A percentile compares a stretch with the other conserved stretches of the same genome.
Conservation (phyloP, 2,888 invertebrate genomes). For the Philopedon plagiatum region DNA sequence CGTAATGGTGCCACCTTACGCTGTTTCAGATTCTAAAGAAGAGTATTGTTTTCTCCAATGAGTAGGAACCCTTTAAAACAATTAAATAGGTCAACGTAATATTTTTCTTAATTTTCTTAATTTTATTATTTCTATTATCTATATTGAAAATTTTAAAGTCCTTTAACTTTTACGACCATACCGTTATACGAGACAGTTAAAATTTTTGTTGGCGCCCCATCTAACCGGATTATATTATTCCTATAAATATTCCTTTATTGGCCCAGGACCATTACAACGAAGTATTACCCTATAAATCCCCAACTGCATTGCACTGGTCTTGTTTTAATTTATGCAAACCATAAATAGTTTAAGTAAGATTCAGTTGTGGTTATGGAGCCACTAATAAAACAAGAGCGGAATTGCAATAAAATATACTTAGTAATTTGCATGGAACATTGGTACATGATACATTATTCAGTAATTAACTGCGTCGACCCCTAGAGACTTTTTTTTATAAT, state of each 20-base stretch:
- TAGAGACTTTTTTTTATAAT: too few relatives aligned
- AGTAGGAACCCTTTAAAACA: too few relatives aligned
- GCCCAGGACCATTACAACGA: not conserved
- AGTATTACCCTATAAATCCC: conserved; percentile 2
- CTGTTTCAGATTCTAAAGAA: too few relatives aligned
- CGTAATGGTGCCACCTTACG: too few relatives aligned
- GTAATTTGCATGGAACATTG: too few relatives aligned
- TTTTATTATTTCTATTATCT: not conserved
- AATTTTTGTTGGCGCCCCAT: not conserved
- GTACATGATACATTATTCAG: too few relatives aligned
- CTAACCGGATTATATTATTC: not conserved
- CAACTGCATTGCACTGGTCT: not conserved
- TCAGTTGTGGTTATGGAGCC: not conserved
- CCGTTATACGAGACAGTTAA: not conserved
- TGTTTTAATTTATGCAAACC: not conserved
- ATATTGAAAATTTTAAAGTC: not conserved
- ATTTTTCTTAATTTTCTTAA: too few relatives aligned
- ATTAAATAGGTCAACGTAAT: too few relatives aligned
- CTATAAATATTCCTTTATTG: conserved; percentile 9
- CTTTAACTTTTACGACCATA: not conserved
- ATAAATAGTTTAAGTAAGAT: not conserved
- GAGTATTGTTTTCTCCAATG: too few relatives aligned
- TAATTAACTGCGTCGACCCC: too few relatives aligned
- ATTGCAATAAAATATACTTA: not conserved
- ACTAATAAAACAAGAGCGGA: not conserved